Percentiles rank a stretch among this genome's conserved stretches.
Evolutionary conservation across 2,113 vertebrate species (phyloP).

Genomic region (Lycocorax pyrrhopterus): DNA sequence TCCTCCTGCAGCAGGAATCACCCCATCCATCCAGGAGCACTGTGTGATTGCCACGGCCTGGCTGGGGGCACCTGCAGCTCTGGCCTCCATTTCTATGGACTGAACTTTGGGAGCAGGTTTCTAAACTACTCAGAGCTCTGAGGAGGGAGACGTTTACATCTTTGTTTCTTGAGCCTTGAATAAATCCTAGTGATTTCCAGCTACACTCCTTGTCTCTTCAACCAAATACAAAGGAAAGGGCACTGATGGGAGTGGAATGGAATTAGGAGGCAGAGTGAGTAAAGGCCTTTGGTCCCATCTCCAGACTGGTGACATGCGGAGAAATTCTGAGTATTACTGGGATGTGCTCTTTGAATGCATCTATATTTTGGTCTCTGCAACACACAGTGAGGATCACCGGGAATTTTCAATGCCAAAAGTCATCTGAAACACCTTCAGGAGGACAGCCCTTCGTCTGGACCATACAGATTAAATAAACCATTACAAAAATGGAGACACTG

Average conservation of each 20-base stretch:
- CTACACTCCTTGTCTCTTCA: neutral
- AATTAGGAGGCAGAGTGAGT: neutral
- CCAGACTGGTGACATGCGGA: neutral
- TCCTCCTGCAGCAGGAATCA: neutral
- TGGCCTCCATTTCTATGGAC: neutral
- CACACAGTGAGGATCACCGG: neutral
- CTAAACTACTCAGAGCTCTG: neutral
- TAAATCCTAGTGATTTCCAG: neutral
- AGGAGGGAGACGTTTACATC: neutral
- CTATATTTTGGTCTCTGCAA: neutral
- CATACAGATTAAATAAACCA: neutral
- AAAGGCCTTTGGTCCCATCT: neutral
- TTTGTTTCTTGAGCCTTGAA: neutral
- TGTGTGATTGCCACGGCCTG: neutral
- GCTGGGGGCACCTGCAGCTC: neutral
- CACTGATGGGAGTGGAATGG: neutral
- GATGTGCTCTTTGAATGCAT: neutral
- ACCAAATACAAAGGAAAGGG: neutral
- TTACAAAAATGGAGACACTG: neutral
- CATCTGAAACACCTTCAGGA: neutral
- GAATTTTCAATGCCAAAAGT: slow-evolving; percentile 49
- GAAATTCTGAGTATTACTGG: neutral
- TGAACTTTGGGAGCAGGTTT: neutral
- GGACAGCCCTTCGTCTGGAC: neutral
- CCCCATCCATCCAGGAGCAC: neutral